phyloP scores from a whole-genome alignment of 2,888 invertebrate species.

The Stenoptilia bipunctidactyla region DNA sequence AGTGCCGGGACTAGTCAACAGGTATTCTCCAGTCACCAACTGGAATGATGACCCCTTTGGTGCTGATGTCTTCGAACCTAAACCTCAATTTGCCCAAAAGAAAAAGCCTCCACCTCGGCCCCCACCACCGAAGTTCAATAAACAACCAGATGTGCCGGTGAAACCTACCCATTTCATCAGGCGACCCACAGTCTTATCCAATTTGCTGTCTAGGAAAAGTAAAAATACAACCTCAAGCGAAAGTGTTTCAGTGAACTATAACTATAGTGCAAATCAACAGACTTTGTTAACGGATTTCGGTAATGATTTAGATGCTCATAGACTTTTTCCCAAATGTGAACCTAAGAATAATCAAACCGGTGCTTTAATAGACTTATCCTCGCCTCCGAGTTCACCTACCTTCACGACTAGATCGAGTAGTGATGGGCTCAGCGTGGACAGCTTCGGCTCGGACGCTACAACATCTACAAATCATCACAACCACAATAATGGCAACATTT shows the following conservation, averaged over 20 bases:
- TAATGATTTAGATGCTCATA: slow-evolving; percentile 42
- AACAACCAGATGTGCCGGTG: slow-evolving; percentile 46
- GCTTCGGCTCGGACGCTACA: slow-evolving; percentile 81
- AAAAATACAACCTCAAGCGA: slow-evolving; percentile 21
- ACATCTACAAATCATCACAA: slow-evolving; percentile 66
- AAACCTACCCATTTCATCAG: slow-evolving; percentile 68
- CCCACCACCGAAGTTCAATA: slow-evolving; percentile 74
- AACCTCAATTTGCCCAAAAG: slow-evolving; percentile 59
- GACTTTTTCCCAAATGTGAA: slow-evolving; percentile 60
- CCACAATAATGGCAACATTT: slow-evolving; percentile 72
- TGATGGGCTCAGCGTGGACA: slow-evolving; percentile 81
- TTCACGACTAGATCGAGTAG: slow-evolving; percentile 81
- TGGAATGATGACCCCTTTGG: slow-evolving; percentile 66
- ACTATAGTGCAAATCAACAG: slow-evolving; percentile 17
- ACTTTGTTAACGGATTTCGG: slow-evolving; percentile 26
- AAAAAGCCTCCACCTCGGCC: slow-evolving; percentile 81
- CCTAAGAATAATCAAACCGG: slow-evolving; percentile 57
- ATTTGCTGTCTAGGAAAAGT: slow-evolving; percentile 48
- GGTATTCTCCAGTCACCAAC: slow-evolving; percentile 69
- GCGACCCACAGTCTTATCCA: slow-evolving; percentile 56
- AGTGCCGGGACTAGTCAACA: slow-evolving; percentile 50
- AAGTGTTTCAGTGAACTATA: slow-evolving; percentile 19
- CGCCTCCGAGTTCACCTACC: slow-evolving; percentile 81
- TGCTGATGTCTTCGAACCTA: slow-evolving; percentile 59
- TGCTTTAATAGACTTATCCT: slow-evolving; percentile 78